Percentiles rank a stretch among this genome's conserved stretches.
Conservation (phyloP, 2,797 vertebrate species). For the Hydrocynus forskahlii region DNA sequence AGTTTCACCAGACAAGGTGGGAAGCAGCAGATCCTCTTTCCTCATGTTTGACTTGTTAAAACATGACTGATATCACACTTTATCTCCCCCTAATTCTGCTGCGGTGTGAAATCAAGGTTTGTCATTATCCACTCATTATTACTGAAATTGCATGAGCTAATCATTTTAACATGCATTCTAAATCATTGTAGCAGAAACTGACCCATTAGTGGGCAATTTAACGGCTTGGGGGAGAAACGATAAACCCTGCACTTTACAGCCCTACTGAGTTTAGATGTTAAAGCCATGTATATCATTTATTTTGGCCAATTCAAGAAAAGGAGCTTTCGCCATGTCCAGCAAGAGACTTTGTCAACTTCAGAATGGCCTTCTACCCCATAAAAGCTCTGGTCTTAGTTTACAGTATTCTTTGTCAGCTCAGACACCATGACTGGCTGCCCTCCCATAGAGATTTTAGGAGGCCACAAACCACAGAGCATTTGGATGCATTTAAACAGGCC, state of each 20-base stretch:
- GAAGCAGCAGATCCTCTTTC: not conserved
- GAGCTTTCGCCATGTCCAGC: constrained; percentile 6
- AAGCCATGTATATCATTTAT: not conserved
- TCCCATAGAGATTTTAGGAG: constrained; percentile 60
- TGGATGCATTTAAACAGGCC: constrained; percentile 69
- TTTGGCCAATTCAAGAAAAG: not conserved
- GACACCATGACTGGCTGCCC: constrained; percentile 38
- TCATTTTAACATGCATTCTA: not conserved
- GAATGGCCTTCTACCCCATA: constrained; percentile 9
- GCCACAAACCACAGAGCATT: constrained; percentile 72
- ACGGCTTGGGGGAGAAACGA: not conserved
- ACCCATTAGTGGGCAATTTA: not conserved
- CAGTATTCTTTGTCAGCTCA: constrained; percentile 35
- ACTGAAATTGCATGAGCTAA: not conserved
- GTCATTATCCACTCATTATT: not conserved
- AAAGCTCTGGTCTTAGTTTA: constrained; percentile 29
- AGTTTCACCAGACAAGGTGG: not conserved
- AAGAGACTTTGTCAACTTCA: not conserved
- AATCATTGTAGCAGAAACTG: not conserved
- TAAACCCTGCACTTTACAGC: not conserved
- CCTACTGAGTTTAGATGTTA: not conserved
- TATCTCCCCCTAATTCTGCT: not conserved
- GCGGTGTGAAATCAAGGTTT: not conserved
- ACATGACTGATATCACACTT: too few relatives aligned
- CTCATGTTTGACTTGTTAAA: not conserved